Percentiles rank a stretch among this genome's conserved stretches.
These are phyloP conservation scores for Teleopsis dalmanni DNA, from an alignment of 1,140 invertebrate genomes.

Conservation along the genomic window DNA sequence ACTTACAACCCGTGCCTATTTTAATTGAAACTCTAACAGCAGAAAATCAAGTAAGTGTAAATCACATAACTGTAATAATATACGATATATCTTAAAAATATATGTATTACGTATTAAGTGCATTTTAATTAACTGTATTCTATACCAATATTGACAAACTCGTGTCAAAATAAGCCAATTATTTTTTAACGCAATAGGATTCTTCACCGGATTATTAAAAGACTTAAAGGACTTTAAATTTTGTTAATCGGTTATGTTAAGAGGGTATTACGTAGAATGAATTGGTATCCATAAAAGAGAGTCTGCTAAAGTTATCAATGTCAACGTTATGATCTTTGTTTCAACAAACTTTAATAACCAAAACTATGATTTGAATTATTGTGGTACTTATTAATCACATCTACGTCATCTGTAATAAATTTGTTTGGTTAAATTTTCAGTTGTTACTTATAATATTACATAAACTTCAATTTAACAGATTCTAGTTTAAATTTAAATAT, in stretches of 20 bases:
- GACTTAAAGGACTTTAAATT: not conserved
- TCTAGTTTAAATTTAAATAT: not conserved
- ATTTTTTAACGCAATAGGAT: not conserved
- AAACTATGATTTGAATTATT: not conserved
- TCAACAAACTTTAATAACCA: not conserved
- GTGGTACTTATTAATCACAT: not conserved
- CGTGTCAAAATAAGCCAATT: not conserved
- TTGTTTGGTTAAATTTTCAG: not conserved
- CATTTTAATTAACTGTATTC: not conserved
- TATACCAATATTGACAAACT: not conserved
- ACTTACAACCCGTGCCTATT: slow-evolving; percentile 54
- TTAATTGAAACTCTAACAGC: slow-evolving; percentile 44
- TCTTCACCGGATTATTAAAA: not conserved
- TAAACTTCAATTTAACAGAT: not conserved
- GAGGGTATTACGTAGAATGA: too few species aligned
- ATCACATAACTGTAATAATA: not conserved
- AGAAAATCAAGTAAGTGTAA: slow-evolving; percentile 27
- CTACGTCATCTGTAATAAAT: not conserved
- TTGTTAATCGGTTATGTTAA: too few species aligned
- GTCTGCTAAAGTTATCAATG: too few species aligned
- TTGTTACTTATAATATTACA: not conserved
- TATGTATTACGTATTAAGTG: not conserved
- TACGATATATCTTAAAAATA: not conserved
- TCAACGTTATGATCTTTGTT: too few species aligned
- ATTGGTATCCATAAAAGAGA: too few species aligned